phyloP scores from a whole-genome alignment of 2,888 invertebrate genomes.

The Patella ulyssiponensis region DNA sequence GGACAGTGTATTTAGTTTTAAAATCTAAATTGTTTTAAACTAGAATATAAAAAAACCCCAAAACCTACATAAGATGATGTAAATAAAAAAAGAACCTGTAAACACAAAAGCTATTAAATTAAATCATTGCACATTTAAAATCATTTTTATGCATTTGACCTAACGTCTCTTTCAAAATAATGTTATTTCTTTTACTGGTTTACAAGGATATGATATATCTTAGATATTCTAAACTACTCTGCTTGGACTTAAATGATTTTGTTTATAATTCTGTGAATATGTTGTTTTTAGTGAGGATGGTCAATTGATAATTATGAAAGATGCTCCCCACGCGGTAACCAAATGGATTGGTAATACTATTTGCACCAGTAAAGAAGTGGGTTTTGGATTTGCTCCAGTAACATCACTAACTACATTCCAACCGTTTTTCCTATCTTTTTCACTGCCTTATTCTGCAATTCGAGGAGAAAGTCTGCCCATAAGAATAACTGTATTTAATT shows the following conservation, averaged over 20 bases:
- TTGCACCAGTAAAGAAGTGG: slow-evolving; percentile 74
- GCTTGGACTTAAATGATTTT: neutral
- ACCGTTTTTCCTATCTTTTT: slow-evolving; percentile 83
- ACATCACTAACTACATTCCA: slow-evolving; percentile 77
- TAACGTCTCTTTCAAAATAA: no score
- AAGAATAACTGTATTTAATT: slow-evolving; percentile 82
- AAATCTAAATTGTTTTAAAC: no score
- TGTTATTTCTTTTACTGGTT: no score
- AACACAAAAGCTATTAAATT: no score
- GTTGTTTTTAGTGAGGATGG: slow-evolving; percentile 48
- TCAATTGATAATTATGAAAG: slow-evolving; percentile 32
- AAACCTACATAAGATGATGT: no score
- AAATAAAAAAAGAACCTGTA: no score
- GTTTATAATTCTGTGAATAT: neutral
- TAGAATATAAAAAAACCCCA: no score
- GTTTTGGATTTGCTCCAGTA: slow-evolving; percentile 75
- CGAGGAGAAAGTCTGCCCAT: slow-evolving; percentile 79
- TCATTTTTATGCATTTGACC: no score
- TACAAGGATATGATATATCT: neutral
- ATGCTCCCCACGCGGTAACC: slow-evolving; percentile 78
- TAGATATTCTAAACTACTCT: neutral
- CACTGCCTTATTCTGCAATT: slow-evolving; percentile 79
- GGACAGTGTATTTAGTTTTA: no score
- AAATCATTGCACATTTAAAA: no score
- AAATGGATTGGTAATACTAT: slow-evolving; percentile 77